phyloP scores from a whole-genome alignment of 2,888 invertebrate genomes.

The Pardosa pseudoannulata region DNA sequence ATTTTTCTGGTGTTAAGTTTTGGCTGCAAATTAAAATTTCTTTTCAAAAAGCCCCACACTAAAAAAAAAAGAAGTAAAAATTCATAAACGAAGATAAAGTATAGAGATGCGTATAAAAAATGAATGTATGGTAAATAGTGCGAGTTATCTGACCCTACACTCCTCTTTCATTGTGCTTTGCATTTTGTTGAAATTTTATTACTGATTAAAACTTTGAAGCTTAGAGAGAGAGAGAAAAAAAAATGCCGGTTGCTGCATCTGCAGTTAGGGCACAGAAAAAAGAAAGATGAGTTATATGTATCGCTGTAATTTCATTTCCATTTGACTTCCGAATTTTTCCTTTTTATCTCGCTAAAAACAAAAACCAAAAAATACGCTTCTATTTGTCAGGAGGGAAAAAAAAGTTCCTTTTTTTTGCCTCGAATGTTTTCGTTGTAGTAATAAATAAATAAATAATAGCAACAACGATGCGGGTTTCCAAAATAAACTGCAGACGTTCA shows the following conservation, averaged over 20 bases:
- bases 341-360: slow-evolving; percentile 41
- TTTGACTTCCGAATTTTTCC: slow-evolving; percentile 26
- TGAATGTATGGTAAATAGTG: slow-evolving; percentile 25
- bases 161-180: slow-evolving; percentile 34
- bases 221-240: slow-evolving; percentile 3
- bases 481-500: not conserved
- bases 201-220: slow-evolving; percentile 48
- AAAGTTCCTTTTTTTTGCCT: not conserved
- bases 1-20: slow-evolving; percentile 50
- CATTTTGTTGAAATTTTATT: slow-evolving; percentile 45
- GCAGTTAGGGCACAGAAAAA: not conserved
- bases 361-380: slow-evolving; percentile 24
- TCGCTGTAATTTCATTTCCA: slow-evolving; percentile 27
- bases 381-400: slow-evolving; percentile 4
- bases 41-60: slow-evolving; percentile 29
- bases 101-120: slow-evolving; percentile 2
- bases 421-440: not conserved
- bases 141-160: slow-evolving; percentile 43
- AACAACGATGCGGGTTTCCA: not conserved
- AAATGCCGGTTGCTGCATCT: too few relatives aligned
- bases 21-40: slow-evolving; percentile 60
- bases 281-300: slow-evolving; percentile 24
- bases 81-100: slow-evolving; percentile 39
- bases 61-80: slow-evolving; percentile 22
- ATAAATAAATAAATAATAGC: slow-evolving; percentile 11